Evolutionary conservation across 2,888 invertebrate genomes (phyloP).

Genomic region (Flexamia atlantica): DNA sequence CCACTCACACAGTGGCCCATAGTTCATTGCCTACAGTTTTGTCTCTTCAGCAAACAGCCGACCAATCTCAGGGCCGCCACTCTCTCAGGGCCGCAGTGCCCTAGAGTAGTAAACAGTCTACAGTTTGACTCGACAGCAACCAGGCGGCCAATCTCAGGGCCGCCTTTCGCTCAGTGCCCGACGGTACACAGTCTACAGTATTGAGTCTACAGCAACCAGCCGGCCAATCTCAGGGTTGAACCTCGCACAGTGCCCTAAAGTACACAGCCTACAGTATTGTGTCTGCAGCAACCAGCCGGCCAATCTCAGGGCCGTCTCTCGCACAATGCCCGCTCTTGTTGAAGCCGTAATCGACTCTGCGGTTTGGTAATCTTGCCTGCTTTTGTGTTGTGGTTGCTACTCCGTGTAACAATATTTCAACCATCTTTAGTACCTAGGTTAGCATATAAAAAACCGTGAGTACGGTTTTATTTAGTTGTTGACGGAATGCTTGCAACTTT

Average conservation of each 20-base stretch:
- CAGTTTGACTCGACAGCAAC: too few relatives aligned
- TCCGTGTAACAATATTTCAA: not conserved
- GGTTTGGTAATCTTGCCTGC: slow-evolving; percentile 31
- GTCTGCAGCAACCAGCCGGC: too few relatives aligned
- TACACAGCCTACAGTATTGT: not conserved
- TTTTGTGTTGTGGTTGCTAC: slow-evolving; percentile 6
- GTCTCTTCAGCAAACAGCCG: too few relatives aligned
- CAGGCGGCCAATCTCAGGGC: too few relatives aligned
- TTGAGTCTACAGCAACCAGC: too few relatives aligned
- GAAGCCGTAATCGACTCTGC: slow-evolving; percentile 25
- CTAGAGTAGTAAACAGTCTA: not conserved
- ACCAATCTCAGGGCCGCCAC: not conserved
- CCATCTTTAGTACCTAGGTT: not conserved
- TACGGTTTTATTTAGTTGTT: too few relatives aligned
- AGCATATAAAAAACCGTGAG: too few relatives aligned
- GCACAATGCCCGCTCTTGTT: slow-evolving; percentile 1
- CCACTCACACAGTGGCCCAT: too few relatives aligned
- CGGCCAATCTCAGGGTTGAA: not conserved
- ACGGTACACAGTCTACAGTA: too few relatives aligned
- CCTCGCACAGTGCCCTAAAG: not conserved
- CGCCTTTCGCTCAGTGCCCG: not conserved
- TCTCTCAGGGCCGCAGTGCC: not conserved
- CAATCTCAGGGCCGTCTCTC: not conserved
- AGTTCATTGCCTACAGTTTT: not conserved
- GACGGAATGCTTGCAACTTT: too few relatives aligned